A percentile compares a stretch with the other conserved stretches of the same genome.
These are phyloP conservation scores for Xestia c-nigrum DNA, from an alignment of 2,888 invertebrate species.

Conservation along the genomic window DNA sequence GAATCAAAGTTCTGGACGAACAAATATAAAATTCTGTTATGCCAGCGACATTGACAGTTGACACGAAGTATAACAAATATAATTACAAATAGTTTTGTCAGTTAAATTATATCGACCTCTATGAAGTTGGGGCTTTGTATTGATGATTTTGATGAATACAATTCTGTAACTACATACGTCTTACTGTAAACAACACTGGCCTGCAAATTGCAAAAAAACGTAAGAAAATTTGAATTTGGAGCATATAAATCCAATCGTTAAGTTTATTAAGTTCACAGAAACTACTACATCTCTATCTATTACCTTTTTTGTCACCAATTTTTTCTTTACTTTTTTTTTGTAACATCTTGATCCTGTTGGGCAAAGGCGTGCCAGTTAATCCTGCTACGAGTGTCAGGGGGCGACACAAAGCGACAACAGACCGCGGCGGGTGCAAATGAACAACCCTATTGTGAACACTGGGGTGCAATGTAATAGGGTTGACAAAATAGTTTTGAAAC, in stretches of 20 bases:
- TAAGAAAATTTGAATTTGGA: no score
- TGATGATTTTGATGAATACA: no score
- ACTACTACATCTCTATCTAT: not conserved
- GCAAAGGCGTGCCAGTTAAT: conserved; percentile 82
- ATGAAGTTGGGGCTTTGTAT: no score
- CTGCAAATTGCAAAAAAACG: no score
- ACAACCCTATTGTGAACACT: conserved; percentile 75
- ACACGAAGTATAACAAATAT: not conserved
- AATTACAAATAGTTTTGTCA: not conserved
- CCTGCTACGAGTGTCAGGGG: conserved; percentile 77
- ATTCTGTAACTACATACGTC: no score
- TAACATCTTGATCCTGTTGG: conserved; percentile 55
- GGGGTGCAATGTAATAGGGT: conserved; percentile 57
- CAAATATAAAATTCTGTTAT: not conserved
- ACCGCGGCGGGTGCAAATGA: conserved; percentile 74
- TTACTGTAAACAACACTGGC: no score
- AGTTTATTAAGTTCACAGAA: not conserved
- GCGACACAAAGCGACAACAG: conserved; percentile 61
- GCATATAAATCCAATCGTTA: not conserved
- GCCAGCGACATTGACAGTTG: not conserved
- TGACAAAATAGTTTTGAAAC: conserved; percentile 8
- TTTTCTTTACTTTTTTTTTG: conserved; percentile 48
- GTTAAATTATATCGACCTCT: no score
- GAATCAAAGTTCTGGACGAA: not conserved
- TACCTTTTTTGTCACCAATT: conserved; percentile 5